Evolutionary conservation across 2,888 invertebrate species (phyloP), one percentile per base, ranked within the genome.

Genomic region (Lepidochitona cinerea): DNA sequence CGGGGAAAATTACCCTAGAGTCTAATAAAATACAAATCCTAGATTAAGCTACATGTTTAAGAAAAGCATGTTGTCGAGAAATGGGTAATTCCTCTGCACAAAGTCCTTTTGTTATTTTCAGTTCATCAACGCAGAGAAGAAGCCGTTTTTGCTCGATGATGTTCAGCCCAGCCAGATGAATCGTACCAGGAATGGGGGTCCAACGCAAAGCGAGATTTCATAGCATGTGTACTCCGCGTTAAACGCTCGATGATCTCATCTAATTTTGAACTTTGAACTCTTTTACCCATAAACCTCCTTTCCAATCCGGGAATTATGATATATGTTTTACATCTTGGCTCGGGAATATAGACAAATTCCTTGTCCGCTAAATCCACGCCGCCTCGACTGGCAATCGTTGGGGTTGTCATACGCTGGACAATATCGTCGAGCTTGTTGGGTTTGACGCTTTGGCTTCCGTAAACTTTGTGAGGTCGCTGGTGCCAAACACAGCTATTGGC

Each of bases 121-220:
- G n/a, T n/a, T n/a, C n/a, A n/a, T n/a, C n/a, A n/a, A 2, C 49
- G 49, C 49, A 49, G 23, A 7, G 14, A 23, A 18, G 26, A 14
- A 26, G 59, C 59, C 23, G 59, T 59, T 29, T 59, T 18, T 23
- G 59, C 32, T 4, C 59, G 59, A 37, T 66, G 37, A 3, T 37
- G 66, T 12, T 14, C n/a, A 33, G 79, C 79, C 12, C 76, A 75
- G 4, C 75, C 75, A 12, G 74, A 74, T 14, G 29, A 52, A 59
- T 87, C 86, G 33, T 78, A 75, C 85, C 85, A 87, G 0, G 85
- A 85, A 76, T 87, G 83, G 0, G 79, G 82, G 72, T 81, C 83
- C 0, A 76, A 70, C 5, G 84, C 79, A 74, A 82, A 85, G 70
- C 85, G 85, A 23, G 85, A 83, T 37, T 83, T 80, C 72, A 84